phyloP scores from a whole-genome alignment of 2,797 vertebrate genomes.

The Fundulus diaphanus region DNA sequence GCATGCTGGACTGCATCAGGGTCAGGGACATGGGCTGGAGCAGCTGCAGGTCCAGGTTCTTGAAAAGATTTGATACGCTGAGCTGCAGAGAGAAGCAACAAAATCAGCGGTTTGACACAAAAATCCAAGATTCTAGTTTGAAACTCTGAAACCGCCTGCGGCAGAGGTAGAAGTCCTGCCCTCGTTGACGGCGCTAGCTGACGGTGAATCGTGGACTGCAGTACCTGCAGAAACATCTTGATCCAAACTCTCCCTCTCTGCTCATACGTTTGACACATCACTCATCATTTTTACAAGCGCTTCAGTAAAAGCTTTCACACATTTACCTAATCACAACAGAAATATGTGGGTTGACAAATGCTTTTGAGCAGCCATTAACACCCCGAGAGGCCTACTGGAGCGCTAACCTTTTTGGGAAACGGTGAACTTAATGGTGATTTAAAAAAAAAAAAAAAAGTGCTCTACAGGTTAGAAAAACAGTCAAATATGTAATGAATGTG shows the following conservation, averaged over 20 bases:
- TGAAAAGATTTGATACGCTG: slow-evolving; percentile 86
- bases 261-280: not conserved
- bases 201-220: not conserved
- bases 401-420: not conserved
- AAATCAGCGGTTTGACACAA: not conserved
- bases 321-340: not conserved
- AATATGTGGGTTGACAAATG: slow-evolving; percentile 7
- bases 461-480: not conserved
- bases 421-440: not conserved
- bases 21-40: slow-evolving; percentile 93
- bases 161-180: not conserved
- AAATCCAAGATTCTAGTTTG: not conserved
- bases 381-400: not conserved
- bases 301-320: slow-evolving; percentile 1
- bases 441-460: too few relatives aligned
- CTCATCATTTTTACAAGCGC: not conserved
- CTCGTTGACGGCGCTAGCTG: not conserved
- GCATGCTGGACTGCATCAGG: slow-evolving; percentile 86
- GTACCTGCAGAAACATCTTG: not conserved
- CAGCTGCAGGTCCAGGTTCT: slow-evolving; percentile 87
- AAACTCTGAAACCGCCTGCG: not conserved
- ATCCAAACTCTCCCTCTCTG: not conserved
- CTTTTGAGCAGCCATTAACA: not conserved
- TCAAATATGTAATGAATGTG: not conserved
- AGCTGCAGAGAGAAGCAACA: slow-evolving; percentile 75